phyloP scores from a whole-genome alignment of 2,888 invertebrate species.

The Amblyjoppa proteus region DNA sequence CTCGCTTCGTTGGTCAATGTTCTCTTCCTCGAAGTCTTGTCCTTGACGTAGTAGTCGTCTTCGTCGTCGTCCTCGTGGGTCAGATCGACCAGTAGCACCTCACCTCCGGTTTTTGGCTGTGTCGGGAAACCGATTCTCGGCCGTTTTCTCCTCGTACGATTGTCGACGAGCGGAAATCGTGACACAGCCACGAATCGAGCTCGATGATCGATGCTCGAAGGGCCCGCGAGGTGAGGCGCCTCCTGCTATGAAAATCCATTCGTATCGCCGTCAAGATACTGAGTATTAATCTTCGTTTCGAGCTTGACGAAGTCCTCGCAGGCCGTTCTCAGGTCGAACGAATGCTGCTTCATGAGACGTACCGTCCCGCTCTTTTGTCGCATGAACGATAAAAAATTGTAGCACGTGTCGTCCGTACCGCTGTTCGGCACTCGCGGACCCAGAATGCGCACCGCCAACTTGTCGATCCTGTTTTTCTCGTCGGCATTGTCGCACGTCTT shows the following conservation, averaged over 20 bases:
- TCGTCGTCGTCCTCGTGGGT: conserved; percentile 70
- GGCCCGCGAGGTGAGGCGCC: conserved; percentile 53
- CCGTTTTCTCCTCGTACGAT: conserved; percentile 13
- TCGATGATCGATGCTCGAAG: conserved; percentile 10
- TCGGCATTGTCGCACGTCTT: conserved; percentile 74
- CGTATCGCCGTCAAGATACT: conserved; percentile 20
- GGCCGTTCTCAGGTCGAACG: conserved; percentile 75
- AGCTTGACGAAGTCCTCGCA: conserved; percentile 75
- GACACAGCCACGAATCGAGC: not conserved
- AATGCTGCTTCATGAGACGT: conserved; percentile 77
- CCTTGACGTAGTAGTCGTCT: conserved; percentile 46
- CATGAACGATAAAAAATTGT: conserved; percentile 48
- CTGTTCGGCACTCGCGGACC: conserved; percentile 75
- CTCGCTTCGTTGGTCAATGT: conserved; percentile 26
- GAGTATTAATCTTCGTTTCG: conserved; percentile 69
- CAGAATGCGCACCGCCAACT: conserved; percentile 75
- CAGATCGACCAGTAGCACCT: conserved; percentile 77
- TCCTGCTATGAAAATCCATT: conserved; percentile 57
- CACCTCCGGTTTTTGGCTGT: conserved; percentile 68
- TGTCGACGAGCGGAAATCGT: not conserved
- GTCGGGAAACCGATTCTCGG: conserved; percentile 51
- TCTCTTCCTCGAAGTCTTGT: conserved; percentile 54
- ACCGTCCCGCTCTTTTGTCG: conserved; percentile 73
- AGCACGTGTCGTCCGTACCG: conserved; percentile 70
- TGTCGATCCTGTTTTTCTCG: conserved; percentile 75